phyloP scores from a whole-genome alignment of 2,113 vertebrate genomes.

The Ophiodon elongatus region DNA sequence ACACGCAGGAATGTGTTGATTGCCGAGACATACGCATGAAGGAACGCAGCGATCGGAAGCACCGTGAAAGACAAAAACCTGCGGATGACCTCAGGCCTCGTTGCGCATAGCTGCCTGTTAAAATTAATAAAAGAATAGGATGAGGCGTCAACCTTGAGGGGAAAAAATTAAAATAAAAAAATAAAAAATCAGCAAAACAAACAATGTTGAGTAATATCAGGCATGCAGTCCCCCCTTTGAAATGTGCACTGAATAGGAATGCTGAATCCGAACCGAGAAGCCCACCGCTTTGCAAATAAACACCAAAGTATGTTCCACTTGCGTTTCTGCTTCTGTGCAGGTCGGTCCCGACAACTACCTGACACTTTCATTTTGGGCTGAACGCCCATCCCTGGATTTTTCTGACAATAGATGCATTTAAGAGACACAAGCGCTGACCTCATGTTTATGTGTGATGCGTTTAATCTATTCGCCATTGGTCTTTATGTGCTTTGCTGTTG shows the following conservation, averaged over 20 bases:
- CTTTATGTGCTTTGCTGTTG: neutral
- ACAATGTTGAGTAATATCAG: neutral
- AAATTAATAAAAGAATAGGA: neutral
- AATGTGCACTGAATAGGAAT: conserved; percentile 20
- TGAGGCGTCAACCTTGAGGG: neutral
- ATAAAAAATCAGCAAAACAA: conserved; percentile 25
- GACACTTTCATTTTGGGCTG: neutral
- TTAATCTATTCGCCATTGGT: neutral
- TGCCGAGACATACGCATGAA: neutral
- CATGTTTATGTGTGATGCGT: neutral
- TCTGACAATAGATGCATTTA: neutral
- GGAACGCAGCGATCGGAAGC: neutral
- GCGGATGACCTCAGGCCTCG: neutral
- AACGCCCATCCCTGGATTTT: neutral
- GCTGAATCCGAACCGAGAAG: conserved; percentile 1
- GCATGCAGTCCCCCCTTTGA: conserved; percentile 4
- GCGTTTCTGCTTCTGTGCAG: neutral
- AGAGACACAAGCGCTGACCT: neutral
- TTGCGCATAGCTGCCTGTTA: conserved; percentile 7
- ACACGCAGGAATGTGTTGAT: conserved; percentile 4
- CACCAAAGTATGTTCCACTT: no score
- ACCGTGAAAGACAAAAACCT: conserved; percentile 2
- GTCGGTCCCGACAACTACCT: neutral
- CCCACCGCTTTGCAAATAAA: conserved; percentile 22
- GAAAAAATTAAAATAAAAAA: no score